Evolutionary conservation across 1,140 invertebrate genomes (phyloP).

Genomic region (Anastrepha ludens): DNA sequence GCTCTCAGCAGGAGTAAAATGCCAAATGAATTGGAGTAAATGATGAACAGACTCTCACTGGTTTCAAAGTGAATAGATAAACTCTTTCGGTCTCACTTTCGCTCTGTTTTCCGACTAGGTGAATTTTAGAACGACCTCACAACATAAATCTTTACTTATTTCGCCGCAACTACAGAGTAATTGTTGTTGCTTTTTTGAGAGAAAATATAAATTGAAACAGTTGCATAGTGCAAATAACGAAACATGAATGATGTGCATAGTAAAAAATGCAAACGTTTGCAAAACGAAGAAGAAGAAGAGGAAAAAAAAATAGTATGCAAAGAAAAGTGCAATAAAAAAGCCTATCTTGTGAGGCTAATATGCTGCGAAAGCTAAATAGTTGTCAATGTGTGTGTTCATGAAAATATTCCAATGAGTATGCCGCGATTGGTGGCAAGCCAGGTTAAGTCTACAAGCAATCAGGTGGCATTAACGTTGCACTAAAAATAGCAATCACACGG

Average conservation of each 20-base stretch:
- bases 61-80: background rate
- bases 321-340: background rate
- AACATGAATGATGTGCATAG: background rate
- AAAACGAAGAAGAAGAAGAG: background rate
- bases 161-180: background rate
- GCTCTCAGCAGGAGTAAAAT: background rate
- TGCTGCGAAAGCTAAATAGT: background rate
- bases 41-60: background rate
- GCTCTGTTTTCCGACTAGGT: background rate
- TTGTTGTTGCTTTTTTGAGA: background rate
- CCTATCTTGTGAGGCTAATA: background rate
- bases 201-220: background rate
- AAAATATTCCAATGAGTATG: background rate
- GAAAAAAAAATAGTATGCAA: background rate
- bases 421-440: background rate
- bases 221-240: background rate
- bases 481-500: constrained; percentile 17
- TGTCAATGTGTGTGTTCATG: background rate
- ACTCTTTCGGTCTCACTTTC: background rate
- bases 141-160: background rate
- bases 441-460: background rate
- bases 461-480: background rate
- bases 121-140: background rate
- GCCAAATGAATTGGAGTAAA: background rate
- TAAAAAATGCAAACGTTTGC: background rate